These are phyloP conservation scores for Phalacrocorax carbo DNA, from an alignment of 2,113 vertebrate species.

Conservation along the genomic window DNA sequence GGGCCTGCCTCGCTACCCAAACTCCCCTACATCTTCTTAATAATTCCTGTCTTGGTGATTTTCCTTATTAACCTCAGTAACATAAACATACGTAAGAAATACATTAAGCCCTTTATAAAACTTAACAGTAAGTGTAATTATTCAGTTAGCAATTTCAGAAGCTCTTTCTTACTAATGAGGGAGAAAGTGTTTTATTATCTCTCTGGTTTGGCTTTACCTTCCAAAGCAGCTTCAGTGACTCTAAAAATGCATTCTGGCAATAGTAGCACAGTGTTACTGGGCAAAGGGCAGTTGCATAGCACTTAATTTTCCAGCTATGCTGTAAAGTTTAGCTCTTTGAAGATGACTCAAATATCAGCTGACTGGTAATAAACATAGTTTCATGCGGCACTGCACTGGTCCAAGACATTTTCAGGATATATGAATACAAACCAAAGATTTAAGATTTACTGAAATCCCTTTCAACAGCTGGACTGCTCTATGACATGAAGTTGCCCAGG, in stretches of 20 bases:
- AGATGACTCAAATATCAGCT: not conserved
- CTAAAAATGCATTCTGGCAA: not conserved
- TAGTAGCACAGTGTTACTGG: not conserved
- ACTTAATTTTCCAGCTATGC: not conserved
- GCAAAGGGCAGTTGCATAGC: not conserved
- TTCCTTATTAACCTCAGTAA: not conserved
- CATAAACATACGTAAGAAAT: not conserved
- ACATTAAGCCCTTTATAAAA: not conserved
- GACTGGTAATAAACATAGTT: not conserved
- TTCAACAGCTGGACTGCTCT: not conserved
- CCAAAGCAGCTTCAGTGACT: not conserved
- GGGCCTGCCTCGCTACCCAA: not conserved
- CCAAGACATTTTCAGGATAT: not conserved
- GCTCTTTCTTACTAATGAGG: not conserved
- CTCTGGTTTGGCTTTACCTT: not conserved
- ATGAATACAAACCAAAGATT: not conserved
- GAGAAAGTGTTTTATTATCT: not conserved
- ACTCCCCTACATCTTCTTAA: not conserved
- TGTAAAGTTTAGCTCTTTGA: not conserved
- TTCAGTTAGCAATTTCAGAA: not conserved
- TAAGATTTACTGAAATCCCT: not conserved
- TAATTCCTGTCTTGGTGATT: not conserved
- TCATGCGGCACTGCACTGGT: not conserved
- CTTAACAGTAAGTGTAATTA: not conserved
- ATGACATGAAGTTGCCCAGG: not conserved